Conservation (phyloP, 2,113 vertebrate species). For the Oryzias melastigma region DNA sequence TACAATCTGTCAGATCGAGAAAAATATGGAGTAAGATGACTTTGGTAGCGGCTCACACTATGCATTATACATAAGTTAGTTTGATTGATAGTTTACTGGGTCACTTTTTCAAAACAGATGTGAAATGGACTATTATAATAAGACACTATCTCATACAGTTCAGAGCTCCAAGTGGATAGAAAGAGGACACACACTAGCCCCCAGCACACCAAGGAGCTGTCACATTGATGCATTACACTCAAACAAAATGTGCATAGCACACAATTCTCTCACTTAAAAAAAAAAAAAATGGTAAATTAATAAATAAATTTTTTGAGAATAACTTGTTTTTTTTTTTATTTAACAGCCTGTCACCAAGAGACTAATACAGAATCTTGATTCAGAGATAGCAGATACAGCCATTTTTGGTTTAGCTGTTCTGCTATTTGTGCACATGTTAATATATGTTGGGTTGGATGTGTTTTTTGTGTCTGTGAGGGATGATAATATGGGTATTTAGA, state of each 20-base stretch:
- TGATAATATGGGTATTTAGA: constrained; percentile 58
- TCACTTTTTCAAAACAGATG: constrained; percentile 8
- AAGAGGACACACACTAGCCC: constrained; percentile 49
- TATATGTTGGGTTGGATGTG: constrained; percentile 4
- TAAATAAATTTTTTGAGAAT: constrained; percentile 7
- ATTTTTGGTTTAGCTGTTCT: constrained; percentile 32
- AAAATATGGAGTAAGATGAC: background rate
- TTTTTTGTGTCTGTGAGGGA: constrained; percentile 32
- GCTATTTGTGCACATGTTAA: background rate
- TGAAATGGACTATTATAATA: constrained; percentile 19
- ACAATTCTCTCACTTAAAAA: constrained; percentile 27
- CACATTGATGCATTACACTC: constrained; percentile 48
- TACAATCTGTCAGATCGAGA: too few species aligned
- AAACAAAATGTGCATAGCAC: constrained; percentile 51
- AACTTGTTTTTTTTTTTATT: constrained; percentile 11
- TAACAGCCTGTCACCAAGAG: constrained; percentile 21
- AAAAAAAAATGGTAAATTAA: constrained; percentile 24
- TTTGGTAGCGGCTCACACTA: constrained; percentile 8
- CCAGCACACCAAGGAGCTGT: constrained; percentile 47
- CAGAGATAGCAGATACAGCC: constrained; percentile 30
- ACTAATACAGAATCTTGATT: constrained; percentile 27
- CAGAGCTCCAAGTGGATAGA: constrained; percentile 18
- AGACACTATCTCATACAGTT: background rate
- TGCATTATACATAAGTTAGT: constrained; percentile 8
- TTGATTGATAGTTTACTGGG: constrained; percentile 21